These are phyloP conservation scores for Gymnorhina tibicen DNA, from an alignment of 2,113 vertebrate species.

Conservation along the genomic window DNA sequence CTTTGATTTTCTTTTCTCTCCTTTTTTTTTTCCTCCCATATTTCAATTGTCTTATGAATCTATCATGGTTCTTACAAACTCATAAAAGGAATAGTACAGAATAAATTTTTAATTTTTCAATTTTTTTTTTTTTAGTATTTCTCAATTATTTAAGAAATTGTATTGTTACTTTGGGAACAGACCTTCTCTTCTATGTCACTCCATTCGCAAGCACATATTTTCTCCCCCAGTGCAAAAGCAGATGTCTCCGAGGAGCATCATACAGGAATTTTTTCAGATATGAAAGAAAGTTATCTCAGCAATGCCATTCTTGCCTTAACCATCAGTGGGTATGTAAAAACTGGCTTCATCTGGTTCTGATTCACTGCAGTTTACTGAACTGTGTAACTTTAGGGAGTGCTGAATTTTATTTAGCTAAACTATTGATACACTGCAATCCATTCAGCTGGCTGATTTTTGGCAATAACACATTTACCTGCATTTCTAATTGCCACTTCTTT, in stretches of 20 bases:
- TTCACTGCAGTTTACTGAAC: background rate
- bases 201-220: background rate
- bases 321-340: background rate
- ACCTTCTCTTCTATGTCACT: background rate
- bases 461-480: background rate
- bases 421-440: background rate
- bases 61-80: background rate
- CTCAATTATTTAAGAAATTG: background rate
- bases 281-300: background rate
- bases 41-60: background rate
- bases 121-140: background rate
- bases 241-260: background rate
- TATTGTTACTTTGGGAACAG: background rate
- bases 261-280: background rate
- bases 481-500: background rate
- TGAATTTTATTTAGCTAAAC: background rate
- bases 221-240: background rate
- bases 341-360: background rate
- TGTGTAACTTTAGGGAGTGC: background rate
- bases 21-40: fast-evolving
- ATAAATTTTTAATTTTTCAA: background rate
- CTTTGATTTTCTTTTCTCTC: background rate
- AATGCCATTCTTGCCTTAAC: background rate
- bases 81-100: background rate
- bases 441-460: background rate